Evolutionary conservation across 2,888 invertebrate genomes (phyloP).

Genomic region (Eudasyphora cyanicolor): DNA sequence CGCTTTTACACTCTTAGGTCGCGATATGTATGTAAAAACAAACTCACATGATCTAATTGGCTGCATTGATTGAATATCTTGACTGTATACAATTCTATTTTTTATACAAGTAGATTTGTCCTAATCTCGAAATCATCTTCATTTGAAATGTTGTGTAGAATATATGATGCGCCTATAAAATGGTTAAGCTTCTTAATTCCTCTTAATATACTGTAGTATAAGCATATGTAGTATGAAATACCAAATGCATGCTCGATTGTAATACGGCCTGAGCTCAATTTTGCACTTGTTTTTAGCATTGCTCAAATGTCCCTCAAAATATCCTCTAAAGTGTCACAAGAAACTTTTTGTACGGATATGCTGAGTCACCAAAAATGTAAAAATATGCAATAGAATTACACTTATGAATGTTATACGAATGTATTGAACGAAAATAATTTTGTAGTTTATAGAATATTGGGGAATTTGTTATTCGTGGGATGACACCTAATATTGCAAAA

Average conservation of each 20-base stretch:
- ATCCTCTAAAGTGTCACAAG: slow-evolving; percentile 43
- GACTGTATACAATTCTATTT: too few species aligned
- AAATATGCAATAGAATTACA: slow-evolving; percentile 31
- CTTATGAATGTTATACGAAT: neutral
- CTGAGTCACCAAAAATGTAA: slow-evolving; percentile 54
- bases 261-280: slow-evolving; percentile 49
- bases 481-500: slow-evolving; percentile 51
- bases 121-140: slow-evolving; percentile 9
- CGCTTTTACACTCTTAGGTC: too few species aligned
- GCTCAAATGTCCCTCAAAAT: slow-evolving; percentile 25
- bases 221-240: too few species aligned
- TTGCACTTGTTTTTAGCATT: slow-evolving; percentile 39
- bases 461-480: slow-evolving; percentile 50
- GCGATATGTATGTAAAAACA: too few species aligned
- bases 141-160: slow-evolving; percentile 42
- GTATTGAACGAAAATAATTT: neutral
- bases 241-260: slow-evolving; percentile 34
- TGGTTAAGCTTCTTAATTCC: slow-evolving; percentile 13
- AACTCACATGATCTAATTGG: too few species aligned
- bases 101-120: too few species aligned
- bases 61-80: too few species aligned
- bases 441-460: slow-evolving; percentile 17
- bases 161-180: slow-evolving; percentile 35
- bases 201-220: too few species aligned
- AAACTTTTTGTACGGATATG: slow-evolving; percentile 49